Evolutionary conservation across 2,797 vertebrate genomes (phyloP), one percentile per base, ranked within the genome.

Genomic region (Molossus molossus): DNA sequence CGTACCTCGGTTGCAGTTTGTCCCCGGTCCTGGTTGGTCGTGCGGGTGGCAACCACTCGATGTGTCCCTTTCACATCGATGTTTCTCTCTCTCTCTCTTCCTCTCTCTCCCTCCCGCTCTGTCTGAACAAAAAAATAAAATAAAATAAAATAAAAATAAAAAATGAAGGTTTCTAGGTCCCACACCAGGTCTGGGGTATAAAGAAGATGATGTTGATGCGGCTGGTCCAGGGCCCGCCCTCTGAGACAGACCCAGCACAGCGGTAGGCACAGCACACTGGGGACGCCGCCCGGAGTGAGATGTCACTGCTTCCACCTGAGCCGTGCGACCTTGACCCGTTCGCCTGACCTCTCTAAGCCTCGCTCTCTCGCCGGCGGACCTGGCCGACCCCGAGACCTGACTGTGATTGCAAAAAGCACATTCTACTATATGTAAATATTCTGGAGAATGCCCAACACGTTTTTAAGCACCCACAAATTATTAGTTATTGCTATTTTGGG

Each of bases 251-350:
- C 15, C 0, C 17, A 72, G 23, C 33, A 29, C 13, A n/a, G 21
- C 0, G 0, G 14, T 14, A 64, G 60, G 27, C 9, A 6, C 25
- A 2, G 20, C 1, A 1, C 50, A 72, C 69, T 27, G 18, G 29
- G 82, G 23, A 58, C 5, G 14, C 1, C 69, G 76, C 37, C 6
- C 2, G 13, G 55, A 53, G 23, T 1, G 48, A 29, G 25, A 25
- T 65, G 15, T 13, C 69, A 83, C 8, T 21, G 65, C 48, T 92
- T 40, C 64, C 69, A 65, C 1, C 33, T 55, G 40, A 9, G 37
- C 18, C 53, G 1, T 33, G 11, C 62, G 37, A 85, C 33, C 45
- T 57, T 70, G 14, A 27, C 45, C n/a, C 37, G 33, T 37, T 82
- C 18, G 10, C 50, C 58, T 80, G 50, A 37, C 15, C 13, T 95